Base-by-base conservation (phyloP, 2,113 vertebrate species). In the Tragelaphus scriptus region DNA sequence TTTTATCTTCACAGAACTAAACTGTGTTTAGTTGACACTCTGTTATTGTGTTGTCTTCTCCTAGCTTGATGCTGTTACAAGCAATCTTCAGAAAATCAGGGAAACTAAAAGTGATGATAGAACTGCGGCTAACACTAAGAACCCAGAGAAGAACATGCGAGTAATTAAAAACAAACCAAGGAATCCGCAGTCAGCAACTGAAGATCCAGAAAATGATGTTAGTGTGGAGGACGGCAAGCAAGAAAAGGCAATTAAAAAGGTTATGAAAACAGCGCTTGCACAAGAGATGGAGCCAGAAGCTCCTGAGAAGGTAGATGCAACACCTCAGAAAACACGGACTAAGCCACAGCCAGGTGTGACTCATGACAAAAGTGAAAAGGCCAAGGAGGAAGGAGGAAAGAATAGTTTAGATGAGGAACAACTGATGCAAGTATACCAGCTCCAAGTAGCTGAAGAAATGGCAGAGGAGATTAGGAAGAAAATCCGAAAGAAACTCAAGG, bases 1-100 rank as follows among this genome's bases (percentile, higher is more conserved):
- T 89, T 97, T 97, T 95, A 53, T 44, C 13, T 96, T 89, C 89
- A 58, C 15, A 3, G 25, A 85, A 47, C 30, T 71, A 75, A 91
- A 47, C n/a, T 90, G 0, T 77, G 14, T 32, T 53, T 97, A 88
- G 30, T 63, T 96, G 98, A 36, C 84, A 16, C 91, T 79, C 97
- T 98, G 85, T 91, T 87, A 56, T 11, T 92, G 11, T 98, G 82
- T 98, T 86, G 68, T 97, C 80, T 98, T n/a, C 98, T 97, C 91
- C 56, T 96, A 99, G 99, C 99, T 99, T 98, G 99, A 99, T 85
- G 99, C 98, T 26, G 98, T 99, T 81, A 99, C 97, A 97, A 99
- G 98, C 96, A 99, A 98, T 97, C 98, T 99, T 96, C 98, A 99
- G 97, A 99, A 99, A 36, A 97, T 97, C 61, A 99, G 99, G 97